phyloP scores from a whole-genome alignment of 2,888 invertebrate genomes.

The Phalangium opilio region DNA sequence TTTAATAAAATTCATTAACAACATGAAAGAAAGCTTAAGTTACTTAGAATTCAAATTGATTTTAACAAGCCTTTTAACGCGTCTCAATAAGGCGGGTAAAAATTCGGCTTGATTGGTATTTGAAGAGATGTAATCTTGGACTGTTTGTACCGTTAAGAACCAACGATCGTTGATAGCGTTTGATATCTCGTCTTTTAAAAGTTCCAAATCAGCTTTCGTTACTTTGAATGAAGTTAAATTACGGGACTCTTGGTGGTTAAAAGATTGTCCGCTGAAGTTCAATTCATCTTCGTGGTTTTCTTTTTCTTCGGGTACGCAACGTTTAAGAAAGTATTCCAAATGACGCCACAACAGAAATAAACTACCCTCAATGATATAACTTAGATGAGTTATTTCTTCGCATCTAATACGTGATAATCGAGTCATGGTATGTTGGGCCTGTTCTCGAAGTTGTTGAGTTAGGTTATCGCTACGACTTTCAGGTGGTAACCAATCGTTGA shows the following conservation, averaged over 20 bases:
- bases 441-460: neutral
- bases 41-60: neutral
- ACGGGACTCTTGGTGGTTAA: no score
- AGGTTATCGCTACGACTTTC: neutral
- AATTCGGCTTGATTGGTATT: neutral
- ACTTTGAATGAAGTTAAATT: no score
- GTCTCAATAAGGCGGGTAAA: neutral
- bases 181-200: no score
- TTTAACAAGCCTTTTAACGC: neutral
- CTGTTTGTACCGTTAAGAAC: neutral
- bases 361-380: constrained; percentile 14
- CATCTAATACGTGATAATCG: neutral
- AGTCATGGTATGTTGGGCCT: neutral
- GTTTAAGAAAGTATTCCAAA: constrained; percentile 14
- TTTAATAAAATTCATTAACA: no score
- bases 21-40: no score
- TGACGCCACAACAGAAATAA: constrained; percentile 11
- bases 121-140: no score
- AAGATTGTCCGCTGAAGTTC: no score
- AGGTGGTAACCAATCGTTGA: neutral
- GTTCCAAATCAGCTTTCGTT: no score
- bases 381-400: neutral
- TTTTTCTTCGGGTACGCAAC: constrained; percentile 3
- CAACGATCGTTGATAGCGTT: no score
- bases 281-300: neutral